A percentile compares a stretch with the other conserved stretches of the same genome.
Conservation (phyloP, 2,113 vertebrate genomes). For the Ifrita kowaldi region DNA sequence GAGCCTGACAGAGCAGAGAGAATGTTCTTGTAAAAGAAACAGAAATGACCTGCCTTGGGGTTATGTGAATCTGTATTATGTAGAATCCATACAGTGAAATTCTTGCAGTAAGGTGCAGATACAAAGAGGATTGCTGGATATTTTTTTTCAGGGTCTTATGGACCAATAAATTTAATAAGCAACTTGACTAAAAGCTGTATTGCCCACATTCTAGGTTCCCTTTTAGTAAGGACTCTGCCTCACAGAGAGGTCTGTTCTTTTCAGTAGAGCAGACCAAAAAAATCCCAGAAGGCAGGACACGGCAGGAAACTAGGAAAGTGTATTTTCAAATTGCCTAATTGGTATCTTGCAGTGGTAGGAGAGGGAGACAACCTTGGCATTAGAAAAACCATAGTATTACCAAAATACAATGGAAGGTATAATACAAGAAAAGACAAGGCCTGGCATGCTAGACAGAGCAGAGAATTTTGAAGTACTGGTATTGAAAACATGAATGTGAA, state of each 20-base stretch:
- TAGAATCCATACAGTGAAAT: not conserved
- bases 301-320: not conserved
- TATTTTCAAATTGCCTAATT: conserved; percentile 1
- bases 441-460: not conserved
- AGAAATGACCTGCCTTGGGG: not conserved
- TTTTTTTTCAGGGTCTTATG: not conserved
- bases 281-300: not conserved
- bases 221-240: not conserved
- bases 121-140: not conserved
- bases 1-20: not conserved
- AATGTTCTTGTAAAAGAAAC: not conserved
- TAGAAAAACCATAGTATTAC: not conserved
- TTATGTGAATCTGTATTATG: not conserved
- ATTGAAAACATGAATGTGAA: not conserved
- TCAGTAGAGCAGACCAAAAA: not conserved
- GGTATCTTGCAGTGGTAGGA: not conserved
- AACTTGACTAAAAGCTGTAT: not conserved
- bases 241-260: not conserved
- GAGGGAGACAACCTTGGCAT: not conserved
- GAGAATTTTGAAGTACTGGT: not conserved
- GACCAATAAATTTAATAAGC: not conserved
- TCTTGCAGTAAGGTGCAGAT: not conserved
- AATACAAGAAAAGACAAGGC: not conserved
- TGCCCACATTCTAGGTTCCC: not conserved
- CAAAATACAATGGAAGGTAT: not conserved